Evolutionary conservation across 2,113 vertebrate genomes (phyloP), one percentile per base, ranked within the genome.

Genomic region (Platysteira castanea): DNA sequence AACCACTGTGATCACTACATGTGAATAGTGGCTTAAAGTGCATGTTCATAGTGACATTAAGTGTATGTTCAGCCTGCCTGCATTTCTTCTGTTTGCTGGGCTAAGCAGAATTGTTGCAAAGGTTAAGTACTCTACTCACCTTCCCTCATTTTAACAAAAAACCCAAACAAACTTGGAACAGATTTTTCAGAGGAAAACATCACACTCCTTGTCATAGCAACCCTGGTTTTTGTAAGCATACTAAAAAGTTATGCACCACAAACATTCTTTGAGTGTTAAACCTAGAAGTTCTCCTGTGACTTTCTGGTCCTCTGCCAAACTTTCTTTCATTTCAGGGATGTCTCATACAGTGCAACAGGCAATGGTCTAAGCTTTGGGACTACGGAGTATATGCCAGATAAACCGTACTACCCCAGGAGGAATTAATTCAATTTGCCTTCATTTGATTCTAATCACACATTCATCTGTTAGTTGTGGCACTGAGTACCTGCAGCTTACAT

Each of bases 401-500:
- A 23, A 82, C 21, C 42, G 64, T 39, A 39, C 31, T 83, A 63
- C n/a, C 77, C n/a, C 87, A 87, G 9, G 74, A 95, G 84, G 65
- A 96, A 87, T 95, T 85, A 94, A 95, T 80, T 95, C 81, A 95
- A 76, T 97, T 96, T 97, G 26, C 61, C 53, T 95, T 91, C 61
- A 83, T 96, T 93, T 96, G 50, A 94, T 65, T 54, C 61, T 93
- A 96, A 96, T 97, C 93, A 87, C 53, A 59, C 60, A 78, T 95
- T 97, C 84, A 95, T 91, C 91, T 96, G 64, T 78, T 90, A 88
- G 41, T 41, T 84, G 65, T 2, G 3, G 56, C 69, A 91, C 74
- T 87, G 65, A 89, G 41, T 93, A 94, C 91, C 94, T 93, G 65
- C 69, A 91, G 87, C 69, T 94, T 85, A 83, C 15, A 73, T 27